A percentile compares a stretch with the other conserved stretches of the same genome.
Evolutionary conservation across 2,797 vertebrate genomes (phyloP).

Genomic region (Falco rusticolus): DNA sequence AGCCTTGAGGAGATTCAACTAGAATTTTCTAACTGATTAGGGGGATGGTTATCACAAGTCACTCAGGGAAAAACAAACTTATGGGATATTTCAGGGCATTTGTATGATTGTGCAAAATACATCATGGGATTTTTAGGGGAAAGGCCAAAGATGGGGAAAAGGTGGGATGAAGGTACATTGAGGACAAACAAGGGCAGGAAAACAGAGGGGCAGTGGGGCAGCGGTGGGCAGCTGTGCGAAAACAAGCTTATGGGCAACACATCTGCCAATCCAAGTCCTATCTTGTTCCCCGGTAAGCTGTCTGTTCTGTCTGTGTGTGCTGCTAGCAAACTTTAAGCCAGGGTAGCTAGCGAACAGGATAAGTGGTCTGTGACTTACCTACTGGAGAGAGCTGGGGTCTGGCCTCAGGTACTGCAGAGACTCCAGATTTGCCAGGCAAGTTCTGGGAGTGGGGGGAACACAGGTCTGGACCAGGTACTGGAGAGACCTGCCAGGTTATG

Average conservation of each 20-base stretch:
- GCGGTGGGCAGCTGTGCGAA: not conserved
- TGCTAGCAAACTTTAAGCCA: not conserved
- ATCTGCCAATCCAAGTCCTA: not conserved
- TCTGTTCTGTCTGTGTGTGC: not conserved
- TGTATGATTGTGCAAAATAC: not conserved
- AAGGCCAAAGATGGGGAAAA: not conserved
- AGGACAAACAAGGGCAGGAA: not conserved
- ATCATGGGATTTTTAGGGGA: not conserved
- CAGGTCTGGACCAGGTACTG: fast-evolving
- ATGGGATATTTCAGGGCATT: not conserved
- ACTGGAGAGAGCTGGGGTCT: too few species aligned
- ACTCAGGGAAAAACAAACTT: not conserved
- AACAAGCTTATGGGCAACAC: not conserved
- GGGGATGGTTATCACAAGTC: too few species aligned
- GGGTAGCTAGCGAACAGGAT: fast-evolving
- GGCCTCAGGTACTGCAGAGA: too few species aligned
- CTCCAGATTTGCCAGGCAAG: too few species aligned
- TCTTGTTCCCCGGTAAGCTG: fast-evolving
- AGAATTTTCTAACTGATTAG: not conserved
- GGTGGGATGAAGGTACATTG: not conserved
- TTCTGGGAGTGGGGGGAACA: fast-evolving
- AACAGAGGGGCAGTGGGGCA: not conserved
- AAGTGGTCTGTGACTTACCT: too few species aligned
- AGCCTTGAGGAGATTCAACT: not conserved
- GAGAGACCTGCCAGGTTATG: fast-evolving